Evolutionary conservation across 2,113 vertebrate genomes (phyloP).

Genomic region (Colinus virginianus): DNA sequence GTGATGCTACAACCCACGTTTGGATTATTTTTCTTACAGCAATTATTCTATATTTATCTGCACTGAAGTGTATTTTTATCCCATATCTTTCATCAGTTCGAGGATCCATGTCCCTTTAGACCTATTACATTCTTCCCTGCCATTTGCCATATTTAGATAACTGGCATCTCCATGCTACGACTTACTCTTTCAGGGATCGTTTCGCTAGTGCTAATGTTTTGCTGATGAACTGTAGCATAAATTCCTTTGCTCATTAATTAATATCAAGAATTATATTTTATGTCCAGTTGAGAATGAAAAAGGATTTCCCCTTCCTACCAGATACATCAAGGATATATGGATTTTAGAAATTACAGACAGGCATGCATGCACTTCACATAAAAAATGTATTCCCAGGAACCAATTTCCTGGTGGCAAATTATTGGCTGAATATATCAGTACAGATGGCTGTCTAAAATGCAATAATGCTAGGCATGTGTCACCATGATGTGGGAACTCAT

Average conservation of each 20-base stretch:
- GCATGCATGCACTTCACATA: slow-evolving; percentile 40
- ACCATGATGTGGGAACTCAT: slow-evolving; percentile 69
- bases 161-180: neutral
- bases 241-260: slow-evolving; percentile 43
- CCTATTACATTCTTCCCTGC: neutral
- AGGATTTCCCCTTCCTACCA: slow-evolving; percentile 31
- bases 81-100: neutral
- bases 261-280: slow-evolving; percentile 22
- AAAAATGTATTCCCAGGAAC: slow-evolving; percentile 66
- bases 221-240: slow-evolving; percentile 19
- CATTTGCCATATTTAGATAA: slow-evolving; percentile 34
- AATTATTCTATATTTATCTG: slow-evolving; percentile 40
- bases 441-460: slow-evolving; percentile 73
- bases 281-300: neutral
- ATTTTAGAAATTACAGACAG: slow-evolving; percentile 62
- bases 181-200: neutral
- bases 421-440: slow-evolving; percentile 70
- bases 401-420: slow-evolving; percentile 67
- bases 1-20: neutral
- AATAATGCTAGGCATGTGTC: slow-evolving; percentile 68
- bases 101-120: slow-evolving; percentile 26
- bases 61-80: slow-evolving; percentile 27
- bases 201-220: neutral
- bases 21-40: slow-evolving; percentile 23
- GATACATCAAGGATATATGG: slow-evolving; percentile 34